A percentile compares a stretch with the other conserved stretches of the same genome.
These are phyloP conservation scores for Caerostris darwini DNA, from an alignment of 1,140 invertebrate genomes.

Conservation along the genomic window DNA sequence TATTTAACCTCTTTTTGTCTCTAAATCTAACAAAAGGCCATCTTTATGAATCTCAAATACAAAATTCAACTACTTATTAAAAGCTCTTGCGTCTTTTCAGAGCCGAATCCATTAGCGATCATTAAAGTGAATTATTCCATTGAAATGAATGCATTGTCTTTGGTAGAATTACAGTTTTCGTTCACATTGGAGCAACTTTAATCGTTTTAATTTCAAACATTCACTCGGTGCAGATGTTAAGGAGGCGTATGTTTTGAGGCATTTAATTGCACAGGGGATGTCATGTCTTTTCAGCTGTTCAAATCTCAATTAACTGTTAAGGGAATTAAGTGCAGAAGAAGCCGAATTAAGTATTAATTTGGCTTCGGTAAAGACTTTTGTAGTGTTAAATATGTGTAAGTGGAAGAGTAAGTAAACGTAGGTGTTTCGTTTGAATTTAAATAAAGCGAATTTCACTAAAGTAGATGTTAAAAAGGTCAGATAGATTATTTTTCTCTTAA, in stretches of 20 bases:
- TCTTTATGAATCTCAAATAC: too few species aligned
- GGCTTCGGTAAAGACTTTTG: not conserved
- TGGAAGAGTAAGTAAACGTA: not conserved
- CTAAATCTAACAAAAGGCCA: too few species aligned
- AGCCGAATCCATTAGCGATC: not conserved
- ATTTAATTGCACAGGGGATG: not conserved
- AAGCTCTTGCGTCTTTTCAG: not conserved
- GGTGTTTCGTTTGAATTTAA: too few species aligned
- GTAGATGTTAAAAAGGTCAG: too few species aligned
- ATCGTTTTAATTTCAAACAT: conserved; percentile 11
- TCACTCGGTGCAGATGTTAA: not conserved
- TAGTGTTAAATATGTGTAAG: not conserved
- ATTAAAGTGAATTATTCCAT: not conserved
- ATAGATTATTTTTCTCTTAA: too few species aligned
- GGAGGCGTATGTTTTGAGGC: not conserved
- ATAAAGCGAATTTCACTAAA: too few species aligned
- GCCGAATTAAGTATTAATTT: not conserved
- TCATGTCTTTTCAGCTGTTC: not conserved
- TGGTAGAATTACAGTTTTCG: not conserved
- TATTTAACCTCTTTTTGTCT: too few species aligned
- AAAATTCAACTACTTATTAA: not conserved
- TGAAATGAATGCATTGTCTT: conserved; percentile 23
- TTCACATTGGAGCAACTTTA: not conserved
- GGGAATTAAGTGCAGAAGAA: not conserved
- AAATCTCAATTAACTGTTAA: not conserved